Evolutionary conservation across 2,797 vertebrate species (phyloP).

Genomic region (Diglossa cyanea): DNA sequence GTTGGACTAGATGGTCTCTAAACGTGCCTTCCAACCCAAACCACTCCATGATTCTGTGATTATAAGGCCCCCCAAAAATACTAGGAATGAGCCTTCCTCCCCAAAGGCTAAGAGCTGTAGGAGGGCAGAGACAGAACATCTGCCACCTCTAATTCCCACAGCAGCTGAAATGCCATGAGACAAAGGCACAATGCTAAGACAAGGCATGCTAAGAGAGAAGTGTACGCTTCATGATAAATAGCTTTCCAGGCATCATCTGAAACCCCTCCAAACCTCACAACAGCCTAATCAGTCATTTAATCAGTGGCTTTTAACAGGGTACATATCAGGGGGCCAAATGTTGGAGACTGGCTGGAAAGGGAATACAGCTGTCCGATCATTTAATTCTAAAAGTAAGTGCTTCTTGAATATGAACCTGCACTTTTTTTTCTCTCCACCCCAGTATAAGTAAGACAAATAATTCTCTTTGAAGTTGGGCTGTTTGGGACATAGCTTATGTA

Average conservation of each 20-base stretch:
- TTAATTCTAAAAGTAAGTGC: not conserved
- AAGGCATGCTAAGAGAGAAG: not conserved
- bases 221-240: not conserved
- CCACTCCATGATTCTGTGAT: not conserved
- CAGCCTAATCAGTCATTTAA: not conserved
- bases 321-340: not conserved
- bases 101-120: not conserved
- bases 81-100: not conserved
- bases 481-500: not conserved
- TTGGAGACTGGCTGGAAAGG: not conserved
- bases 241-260: not conserved
- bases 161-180: rapidly evolving
- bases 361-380: not conserved
- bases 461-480: not conserved
- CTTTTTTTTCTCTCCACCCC: not conserved
- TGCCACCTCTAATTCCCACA: not conserved
- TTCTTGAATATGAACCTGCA: not conserved
- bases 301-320: not conserved
- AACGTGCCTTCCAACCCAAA: not conserved
- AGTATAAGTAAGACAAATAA: not conserved
- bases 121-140: not conserved
- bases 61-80: not conserved
- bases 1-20: not conserved
- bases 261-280: not conserved
- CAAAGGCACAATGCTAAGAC: not conserved